These are phyloP conservation scores for Campoletis sonorensis DNA, from an alignment of 1,140 invertebrate genomes.

Conservation along the genomic window DNA sequence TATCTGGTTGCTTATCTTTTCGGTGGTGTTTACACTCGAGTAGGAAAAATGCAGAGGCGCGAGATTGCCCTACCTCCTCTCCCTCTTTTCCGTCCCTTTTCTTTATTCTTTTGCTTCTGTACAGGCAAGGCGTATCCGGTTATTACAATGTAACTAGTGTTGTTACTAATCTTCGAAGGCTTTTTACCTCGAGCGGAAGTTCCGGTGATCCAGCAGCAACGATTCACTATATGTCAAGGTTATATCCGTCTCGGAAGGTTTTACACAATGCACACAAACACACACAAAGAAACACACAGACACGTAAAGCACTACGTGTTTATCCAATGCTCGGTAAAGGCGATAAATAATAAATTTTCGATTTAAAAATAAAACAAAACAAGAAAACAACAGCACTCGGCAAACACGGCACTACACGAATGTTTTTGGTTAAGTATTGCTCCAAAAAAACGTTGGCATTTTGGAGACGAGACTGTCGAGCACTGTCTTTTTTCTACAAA, in stretches of 20 bases:
- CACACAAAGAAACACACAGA: not conserved
- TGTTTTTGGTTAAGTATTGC: not conserved
- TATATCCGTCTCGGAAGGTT: slow-evolving; percentile 24
- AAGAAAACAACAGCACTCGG: not conserved
- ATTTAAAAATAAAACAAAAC: too few relatives aligned
- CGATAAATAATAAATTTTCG: not conserved
- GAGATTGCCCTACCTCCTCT: too few relatives aligned
- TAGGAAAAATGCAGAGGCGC: too few relatives aligned
- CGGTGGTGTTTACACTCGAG: too few relatives aligned
- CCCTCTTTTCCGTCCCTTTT: too few relatives aligned
- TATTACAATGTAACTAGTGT: slow-evolving; percentile 28
- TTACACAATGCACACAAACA: not conserved
- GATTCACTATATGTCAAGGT: slow-evolving; percentile 22
- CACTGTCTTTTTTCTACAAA: not conserved
- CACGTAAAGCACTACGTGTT: slow-evolving; percentile 6
- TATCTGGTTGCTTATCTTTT: too few relatives aligned
- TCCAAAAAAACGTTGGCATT: not conserved
- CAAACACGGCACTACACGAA: not conserved
- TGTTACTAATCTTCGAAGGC: slow-evolving; percentile 7
- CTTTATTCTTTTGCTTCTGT: too few relatives aligned
- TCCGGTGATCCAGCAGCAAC: slow-evolving; percentile 32
- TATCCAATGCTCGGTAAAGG: slow-evolving; percentile 23
- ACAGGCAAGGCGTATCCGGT: not conserved
- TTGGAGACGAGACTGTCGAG: not conserved
- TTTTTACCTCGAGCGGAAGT: slow-evolving; percentile 35